Percentiles rank a stretch among this genome's conserved stretches.
phyloP scores from a whole-genome alignment of 2,797 vertebrate genomes.

The Rhadinocentrus ornatus region DNA sequence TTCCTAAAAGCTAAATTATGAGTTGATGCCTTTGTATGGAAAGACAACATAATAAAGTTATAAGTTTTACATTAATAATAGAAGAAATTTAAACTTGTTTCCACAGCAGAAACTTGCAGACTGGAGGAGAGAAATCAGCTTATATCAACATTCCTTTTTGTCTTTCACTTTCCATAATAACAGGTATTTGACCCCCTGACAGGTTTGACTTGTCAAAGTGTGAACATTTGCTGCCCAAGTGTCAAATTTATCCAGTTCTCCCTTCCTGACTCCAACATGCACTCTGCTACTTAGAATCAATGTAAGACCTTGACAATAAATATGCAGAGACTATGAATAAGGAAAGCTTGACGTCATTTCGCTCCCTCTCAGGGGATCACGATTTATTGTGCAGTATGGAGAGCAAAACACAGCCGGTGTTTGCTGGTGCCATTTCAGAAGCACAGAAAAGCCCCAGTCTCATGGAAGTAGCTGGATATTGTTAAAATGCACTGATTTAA shows the following conservation, averaged over 20 bases:
- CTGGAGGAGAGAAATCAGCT: background rate
- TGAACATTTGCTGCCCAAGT: conserved; percentile 17
- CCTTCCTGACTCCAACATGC: conserved; percentile 22
- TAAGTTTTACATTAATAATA: background rate
- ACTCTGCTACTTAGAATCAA: conserved; percentile 34
- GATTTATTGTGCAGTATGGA: conserved; percentile 67
- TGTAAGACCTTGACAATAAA: conserved; percentile 63
- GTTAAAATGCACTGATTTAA: conserved; percentile 50
- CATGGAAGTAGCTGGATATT: conserved; percentile 35
- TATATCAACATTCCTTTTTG: background rate
- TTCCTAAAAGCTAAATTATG: background rate
- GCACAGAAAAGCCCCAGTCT: conserved; percentile 50
- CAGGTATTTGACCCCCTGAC: background rate
- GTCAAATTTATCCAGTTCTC: conserved; percentile 14
- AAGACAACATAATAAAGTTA: background rate
- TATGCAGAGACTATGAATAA: conserved; percentile 66
- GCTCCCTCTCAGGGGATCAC: conserved; percentile 59
- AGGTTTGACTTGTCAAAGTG: conserved; percentile 27
- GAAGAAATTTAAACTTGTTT: background rate
- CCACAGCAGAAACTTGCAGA: background rate
- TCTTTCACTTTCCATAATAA: background rate
- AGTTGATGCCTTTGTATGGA: background rate
- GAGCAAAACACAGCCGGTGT: conserved; percentile 53
- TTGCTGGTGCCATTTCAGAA: conserved; percentile 59
- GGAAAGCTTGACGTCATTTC: conserved; percentile 72